Conservation (phyloP, 2,797 vertebrate species). For the Delichon dasypus region DNA sequence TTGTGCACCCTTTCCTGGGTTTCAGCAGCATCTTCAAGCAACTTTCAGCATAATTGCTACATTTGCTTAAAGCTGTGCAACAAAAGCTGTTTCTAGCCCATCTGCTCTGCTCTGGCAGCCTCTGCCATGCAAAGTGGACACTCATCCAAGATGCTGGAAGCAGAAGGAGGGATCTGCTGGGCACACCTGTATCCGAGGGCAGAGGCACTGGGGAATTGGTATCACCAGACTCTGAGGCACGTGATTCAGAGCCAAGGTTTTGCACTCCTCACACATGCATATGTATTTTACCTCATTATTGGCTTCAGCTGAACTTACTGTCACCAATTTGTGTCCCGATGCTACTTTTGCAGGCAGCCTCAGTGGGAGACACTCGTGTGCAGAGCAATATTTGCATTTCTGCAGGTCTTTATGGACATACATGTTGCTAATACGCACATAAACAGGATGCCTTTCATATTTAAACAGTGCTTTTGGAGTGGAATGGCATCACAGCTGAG, state of each 20-base stretch:
- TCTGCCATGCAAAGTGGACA: neutral
- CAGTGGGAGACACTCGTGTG: constrained; percentile 20
- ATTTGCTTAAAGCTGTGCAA: constrained; percentile 66
- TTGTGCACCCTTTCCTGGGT: constrained; percentile 39
- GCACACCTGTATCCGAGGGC: neutral
- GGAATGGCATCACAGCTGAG: constrained; percentile 22
- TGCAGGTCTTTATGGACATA: constrained; percentile 32
- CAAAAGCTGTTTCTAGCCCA: neutral
- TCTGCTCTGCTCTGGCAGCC: constrained; percentile 43
- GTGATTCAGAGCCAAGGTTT: neutral
- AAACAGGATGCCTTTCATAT: constrained; percentile 65
- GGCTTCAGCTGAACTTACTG: constrained; percentile 39
- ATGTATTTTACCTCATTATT: constrained; percentile 53
- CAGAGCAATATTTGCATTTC: constrained; percentile 52
- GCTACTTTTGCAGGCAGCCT: constrained; percentile 47
- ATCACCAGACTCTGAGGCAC: neutral
- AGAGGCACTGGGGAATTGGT: neutral
- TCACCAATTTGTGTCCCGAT: neutral
- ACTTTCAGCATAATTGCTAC: constrained; percentile 59
- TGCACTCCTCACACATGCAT: neutral
- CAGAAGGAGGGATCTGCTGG: neutral
- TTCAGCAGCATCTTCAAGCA: constrained; percentile 62
- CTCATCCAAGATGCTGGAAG: constrained; percentile 6
- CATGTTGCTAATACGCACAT: constrained; percentile 55
- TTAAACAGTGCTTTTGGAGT: constrained; percentile 52